A percentile compares a stretch with the other conserved stretches of the same genome.
These are phyloP conservation scores for Crenichthys baileyi DNA, from an alignment of 2,797 vertebrate genomes.

Conservation along the genomic window DNA sequence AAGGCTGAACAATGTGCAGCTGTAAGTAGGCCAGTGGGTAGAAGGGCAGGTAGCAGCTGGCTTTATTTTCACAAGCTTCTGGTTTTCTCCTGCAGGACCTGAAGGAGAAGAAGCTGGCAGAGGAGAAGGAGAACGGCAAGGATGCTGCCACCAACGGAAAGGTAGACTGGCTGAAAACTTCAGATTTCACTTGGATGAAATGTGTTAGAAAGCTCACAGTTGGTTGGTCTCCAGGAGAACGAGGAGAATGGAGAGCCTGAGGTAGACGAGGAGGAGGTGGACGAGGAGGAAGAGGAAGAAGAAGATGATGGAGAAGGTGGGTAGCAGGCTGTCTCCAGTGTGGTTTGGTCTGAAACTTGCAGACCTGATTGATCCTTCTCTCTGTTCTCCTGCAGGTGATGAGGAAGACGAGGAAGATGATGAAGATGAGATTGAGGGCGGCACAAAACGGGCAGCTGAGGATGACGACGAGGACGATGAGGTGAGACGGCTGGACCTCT, in stretches of 20 bases:
- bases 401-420: slow-evolving; percentile 92
- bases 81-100: slow-evolving; percentile 81
- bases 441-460: slow-evolving; percentile 91
- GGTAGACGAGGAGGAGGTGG: slow-evolving; percentile 92
- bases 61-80: neutral
- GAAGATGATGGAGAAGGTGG: slow-evolving; percentile 93
- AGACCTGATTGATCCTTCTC: accelerated
- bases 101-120: slow-evolving; percentile 93
- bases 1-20: slow-evolving; percentile 21
- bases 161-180: slow-evolving; percentile 49
- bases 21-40: slow-evolving; percentile 52
- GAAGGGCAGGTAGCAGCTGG: slow-evolving; percentile 31
- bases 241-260: slow-evolving; percentile 96
- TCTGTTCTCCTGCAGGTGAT: slow-evolving; percentile 60
- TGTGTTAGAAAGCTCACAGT: neutral
- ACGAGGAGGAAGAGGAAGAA: slow-evolving; percentile 94
- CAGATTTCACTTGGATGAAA: neutral
- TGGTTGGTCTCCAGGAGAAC: slow-evolving; percentile 81
- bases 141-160: slow-evolving; percentile 92
- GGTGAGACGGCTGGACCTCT: slow-evolving; percentile 38
- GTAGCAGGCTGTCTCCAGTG: neutral
- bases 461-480: slow-evolving; percentile 88
- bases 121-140: slow-evolving; percentile 94
- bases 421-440: slow-evolving; percentile 88
- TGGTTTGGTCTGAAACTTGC: accelerated